Evolutionary conservation across 2,113 vertebrate genomes (phyloP).

Genomic region (Hippocampus guttulatus): DNA sequence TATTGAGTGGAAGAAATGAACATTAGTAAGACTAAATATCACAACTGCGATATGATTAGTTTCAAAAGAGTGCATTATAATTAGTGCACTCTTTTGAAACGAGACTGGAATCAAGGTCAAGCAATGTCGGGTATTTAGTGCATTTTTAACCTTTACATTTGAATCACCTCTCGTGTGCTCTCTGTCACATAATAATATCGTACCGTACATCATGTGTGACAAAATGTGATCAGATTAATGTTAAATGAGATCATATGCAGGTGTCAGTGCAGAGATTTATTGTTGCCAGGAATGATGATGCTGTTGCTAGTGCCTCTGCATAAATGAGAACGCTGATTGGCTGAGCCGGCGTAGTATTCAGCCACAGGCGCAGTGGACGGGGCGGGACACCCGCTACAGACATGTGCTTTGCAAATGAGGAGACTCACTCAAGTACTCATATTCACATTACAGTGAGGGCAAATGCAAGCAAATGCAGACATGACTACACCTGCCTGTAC

Average conservation of each 20-base stretch:
- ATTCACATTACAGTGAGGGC: background rate
- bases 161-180: too few species aligned
- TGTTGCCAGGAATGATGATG: conserved; percentile 51
- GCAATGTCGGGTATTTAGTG: too few species aligned
- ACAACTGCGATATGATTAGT: too few species aligned
- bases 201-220: background rate
- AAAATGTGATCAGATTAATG: background rate
- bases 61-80: too few species aligned
- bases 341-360: conserved; percentile 20
- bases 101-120: too few species aligned
- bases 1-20: too few species aligned
- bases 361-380: conserved; percentile 9
- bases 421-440: background rate
- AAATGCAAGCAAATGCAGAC: background rate
- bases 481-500: background rate
- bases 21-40: too few species aligned
- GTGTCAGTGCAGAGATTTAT: background rate
- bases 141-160: too few species aligned
- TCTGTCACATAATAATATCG: background rate
- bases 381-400: conserved; percentile 14
- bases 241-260: background rate
- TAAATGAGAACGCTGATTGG: conserved; percentile 47
- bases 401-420: conserved; percentile 2
- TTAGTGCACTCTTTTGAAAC: too few species aligned
- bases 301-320: conserved; percentile 46